Evolutionary conservation across 35 echinoderm and acorn worm species (phyloP).

Genomic region (Acanthaster planci): DNA sequence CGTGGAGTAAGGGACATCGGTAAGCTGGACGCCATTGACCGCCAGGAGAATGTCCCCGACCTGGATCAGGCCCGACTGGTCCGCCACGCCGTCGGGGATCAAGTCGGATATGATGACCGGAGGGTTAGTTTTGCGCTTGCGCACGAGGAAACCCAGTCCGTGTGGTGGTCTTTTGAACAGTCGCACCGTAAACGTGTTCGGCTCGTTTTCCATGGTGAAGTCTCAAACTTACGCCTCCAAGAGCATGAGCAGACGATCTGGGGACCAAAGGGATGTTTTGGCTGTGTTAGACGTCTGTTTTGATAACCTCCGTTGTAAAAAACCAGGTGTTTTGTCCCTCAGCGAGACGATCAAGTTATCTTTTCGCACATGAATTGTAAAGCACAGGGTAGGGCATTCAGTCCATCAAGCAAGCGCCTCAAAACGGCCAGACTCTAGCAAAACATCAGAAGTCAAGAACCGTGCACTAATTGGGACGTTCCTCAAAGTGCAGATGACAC

Average conservation of each 20-base stretch:
- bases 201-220: constrained; percentile 84
- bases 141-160: constrained; percentile 91
- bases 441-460: too few relatives aligned
- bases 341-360: too few relatives aligned
- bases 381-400: too few relatives aligned
- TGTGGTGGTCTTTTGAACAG: constrained; percentile 86
- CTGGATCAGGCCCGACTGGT: constrained; percentile 80
- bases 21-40: constrained; percentile 91
- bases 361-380: too few relatives aligned
- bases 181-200: constrained; percentile 90
- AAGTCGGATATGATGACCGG: constrained; percentile 93
- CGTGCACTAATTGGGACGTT: background rate
- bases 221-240: background rate
- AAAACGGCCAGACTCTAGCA: too few relatives aligned
- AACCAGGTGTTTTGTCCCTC: too few relatives aligned
- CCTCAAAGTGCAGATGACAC: constrained; percentile 14
- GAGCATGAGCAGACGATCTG: background rate
- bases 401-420: too few relatives aligned
- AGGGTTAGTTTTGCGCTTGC: constrained; percentile 92
- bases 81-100: constrained; percentile 85
- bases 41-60: constrained; percentile 85
- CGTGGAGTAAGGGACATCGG: constrained; percentile 92
- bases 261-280: background rate
- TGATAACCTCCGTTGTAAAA: too few relatives aligned
- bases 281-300: too few relatives aligned